A percentile compares a stretch with the other conserved stretches of the same genome.
Evolutionary conservation across 2,113 vertebrate species (phyloP).

Genomic region (Rhinoderma darwinii): DNA sequence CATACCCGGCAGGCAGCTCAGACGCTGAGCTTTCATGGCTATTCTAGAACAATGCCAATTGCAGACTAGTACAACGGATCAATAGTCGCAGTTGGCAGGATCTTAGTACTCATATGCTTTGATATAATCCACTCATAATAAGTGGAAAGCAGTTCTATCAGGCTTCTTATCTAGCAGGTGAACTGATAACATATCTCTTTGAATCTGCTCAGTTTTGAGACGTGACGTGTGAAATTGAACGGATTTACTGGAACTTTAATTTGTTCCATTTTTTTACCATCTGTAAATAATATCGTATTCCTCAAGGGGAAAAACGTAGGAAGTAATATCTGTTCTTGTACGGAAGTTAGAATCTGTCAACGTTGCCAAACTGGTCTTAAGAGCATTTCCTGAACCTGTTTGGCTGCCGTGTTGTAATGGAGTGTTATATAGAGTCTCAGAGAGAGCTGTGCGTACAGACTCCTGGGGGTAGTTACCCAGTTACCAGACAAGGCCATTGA

Average conservation of each 20-base stretch:
- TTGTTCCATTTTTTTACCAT: slow-evolving; percentile 12
- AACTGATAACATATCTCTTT: not conserved
- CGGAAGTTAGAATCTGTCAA: slow-evolving; percentile 15
- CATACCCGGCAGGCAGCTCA: not conserved
- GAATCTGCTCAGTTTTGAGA: slow-evolving; percentile 4
- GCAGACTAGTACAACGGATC: slow-evolving; percentile 30
- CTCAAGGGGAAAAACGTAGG: slow-evolving; percentile 26
- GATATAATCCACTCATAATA: slow-evolving; percentile 5
- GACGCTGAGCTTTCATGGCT: not conserved
- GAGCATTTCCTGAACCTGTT: slow-evolving; percentile 40
- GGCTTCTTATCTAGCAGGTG: not conserved
- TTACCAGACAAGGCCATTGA: slow-evolving; percentile 40
- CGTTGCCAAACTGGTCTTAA: slow-evolving; percentile 30
- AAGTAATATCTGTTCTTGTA: slow-evolving; percentile 52
- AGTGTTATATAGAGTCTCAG: not conserved
- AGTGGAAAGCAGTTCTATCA: not conserved
- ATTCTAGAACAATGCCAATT: not conserved
- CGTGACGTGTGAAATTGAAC: slow-evolving; percentile 17
- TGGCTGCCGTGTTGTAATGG: not conserved
- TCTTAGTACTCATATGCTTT: not conserved
- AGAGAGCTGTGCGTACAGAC: slow-evolving; percentile 13
- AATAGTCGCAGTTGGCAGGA: slow-evolving; percentile 29
- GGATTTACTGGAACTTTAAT: slow-evolving; percentile 41
- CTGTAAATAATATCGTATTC: slow-evolving; percentile 49
- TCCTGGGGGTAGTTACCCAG: slow-evolving; percentile 43